Percentiles rank a stretch among this genome's conserved stretches.
phyloP scores from a whole-genome alignment of 2,888 invertebrate species.

The Rapana venosa region DNA sequence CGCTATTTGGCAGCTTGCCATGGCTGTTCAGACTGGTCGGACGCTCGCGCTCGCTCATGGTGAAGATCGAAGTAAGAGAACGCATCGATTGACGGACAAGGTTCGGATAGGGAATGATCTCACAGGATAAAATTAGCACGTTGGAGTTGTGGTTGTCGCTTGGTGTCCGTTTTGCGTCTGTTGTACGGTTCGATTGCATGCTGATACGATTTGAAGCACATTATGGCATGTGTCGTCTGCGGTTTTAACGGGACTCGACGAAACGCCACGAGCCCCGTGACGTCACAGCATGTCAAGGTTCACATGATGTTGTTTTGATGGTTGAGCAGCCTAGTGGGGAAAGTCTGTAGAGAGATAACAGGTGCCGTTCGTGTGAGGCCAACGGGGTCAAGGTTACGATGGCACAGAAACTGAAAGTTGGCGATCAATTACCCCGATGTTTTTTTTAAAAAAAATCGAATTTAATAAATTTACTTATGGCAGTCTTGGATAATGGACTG shows the following conservation, averaged over 20 bases:
- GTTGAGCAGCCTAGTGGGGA: not conserved
- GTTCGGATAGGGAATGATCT: conserved; percentile 18
- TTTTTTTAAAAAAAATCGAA: too few species aligned
- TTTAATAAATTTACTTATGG: too few species aligned
- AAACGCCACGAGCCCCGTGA: conserved; percentile 42
- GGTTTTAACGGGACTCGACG: conserved; percentile 43
- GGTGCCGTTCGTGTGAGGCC: too few species aligned
- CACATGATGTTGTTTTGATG: conserved; percentile 33
- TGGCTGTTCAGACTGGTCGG: conserved; percentile 37
- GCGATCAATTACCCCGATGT: too few species aligned
- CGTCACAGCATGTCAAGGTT: conserved; percentile 38
- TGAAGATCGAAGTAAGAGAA: conserved; percentile 31
- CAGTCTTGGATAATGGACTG: too few species aligned
- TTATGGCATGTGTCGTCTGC: conserved; percentile 32
- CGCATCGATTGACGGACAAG: conserved; percentile 33
- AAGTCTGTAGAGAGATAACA: not conserved
- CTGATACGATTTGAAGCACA: conserved; percentile 23
- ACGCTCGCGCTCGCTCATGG: conserved; percentile 36
- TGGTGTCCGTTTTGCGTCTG: conserved; percentile 24
- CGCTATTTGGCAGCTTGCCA: conserved; percentile 45
- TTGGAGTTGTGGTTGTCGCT: conserved; percentile 26
- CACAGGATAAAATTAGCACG: conserved; percentile 32
- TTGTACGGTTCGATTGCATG: not conserved
- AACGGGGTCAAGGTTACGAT: not conserved
- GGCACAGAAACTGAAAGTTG: not conserved